Base-by-base conservation (phyloP, 2,797 vertebrate genomes). In the Sternarchorhynchus goeldii region DNA sequence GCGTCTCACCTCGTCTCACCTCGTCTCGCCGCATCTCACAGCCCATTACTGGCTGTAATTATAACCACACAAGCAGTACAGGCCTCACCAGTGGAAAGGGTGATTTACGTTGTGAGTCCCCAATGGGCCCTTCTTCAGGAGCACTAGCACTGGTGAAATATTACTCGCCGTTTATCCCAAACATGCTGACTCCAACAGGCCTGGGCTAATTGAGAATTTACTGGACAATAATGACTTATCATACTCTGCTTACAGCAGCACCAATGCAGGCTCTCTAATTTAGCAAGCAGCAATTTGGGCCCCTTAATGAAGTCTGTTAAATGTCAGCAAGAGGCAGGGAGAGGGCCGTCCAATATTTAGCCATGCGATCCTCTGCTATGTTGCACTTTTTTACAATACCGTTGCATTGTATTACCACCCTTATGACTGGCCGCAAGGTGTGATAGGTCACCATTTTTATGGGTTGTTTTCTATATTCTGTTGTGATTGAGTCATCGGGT, bases 211-310 rank as follows among this genome's bases (percentile, higher is more conserved):
- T 88, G 88, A 87, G 88, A 89, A 90, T 90, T 88, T 88, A 86
- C 87, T 81, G 83, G 81, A 86, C 89, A 89, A 90, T 92, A 91
- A 92, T 91, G 90, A 90, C 86, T 87, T 88, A 89, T 92, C 88
- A 90, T 91, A 90, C 89, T 89, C 90, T 88, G 86, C 84, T 83
- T 81, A 83, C 82, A 71, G 75, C 83, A 82, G 76, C 83, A 81
- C 82, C 77, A 80, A 85, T 82, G 76, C 74, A 83, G 87, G 75
- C 80, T 67, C 69, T 18, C 80, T 79, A 68, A 83, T 86, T 85
- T 83, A 78, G 70, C 81, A 80, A 80, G 67, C 79, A 60, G 62
- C 74, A 80, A 72, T 84, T 86, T 80, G 78, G 77, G 34, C 66
- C 81, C 66, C 81, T 87, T 89, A 89, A 90, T 89, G 88, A 90